Evolutionary conservation across 2,113 vertebrate species (phyloP).

Genomic region (Isurus oxyrinchus): DNA sequence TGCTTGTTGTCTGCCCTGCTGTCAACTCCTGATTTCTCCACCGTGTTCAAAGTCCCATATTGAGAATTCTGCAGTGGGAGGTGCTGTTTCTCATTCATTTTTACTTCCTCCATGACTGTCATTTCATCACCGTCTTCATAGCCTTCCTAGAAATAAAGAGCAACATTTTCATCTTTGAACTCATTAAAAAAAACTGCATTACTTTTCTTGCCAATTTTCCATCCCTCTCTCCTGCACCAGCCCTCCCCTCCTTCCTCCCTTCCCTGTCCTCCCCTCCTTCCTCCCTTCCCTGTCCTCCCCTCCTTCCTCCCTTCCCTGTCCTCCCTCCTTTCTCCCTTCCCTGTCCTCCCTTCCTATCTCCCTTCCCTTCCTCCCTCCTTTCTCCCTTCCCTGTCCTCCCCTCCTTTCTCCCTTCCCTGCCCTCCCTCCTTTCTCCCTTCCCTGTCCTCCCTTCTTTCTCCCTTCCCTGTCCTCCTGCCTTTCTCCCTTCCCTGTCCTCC

Average conservation of each 20-base stretch:
- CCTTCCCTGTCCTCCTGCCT: too few relatives aligned
- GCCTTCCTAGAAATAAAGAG: slow-evolving; percentile 42
- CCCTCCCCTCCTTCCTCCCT: background rate
- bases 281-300: background rate
- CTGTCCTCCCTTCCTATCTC: too few relatives aligned
- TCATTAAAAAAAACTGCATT: background rate
- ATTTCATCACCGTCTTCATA: slow-evolving; percentile 38
- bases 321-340: too few relatives aligned
- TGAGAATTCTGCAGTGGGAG: slow-evolving; percentile 41
- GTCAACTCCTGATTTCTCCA: background rate
- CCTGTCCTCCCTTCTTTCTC: too few relatives aligned
- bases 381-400: too few relatives aligned
- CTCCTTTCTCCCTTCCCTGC: too few relatives aligned
- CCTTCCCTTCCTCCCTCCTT: too few relatives aligned
- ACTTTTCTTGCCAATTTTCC: background rate
- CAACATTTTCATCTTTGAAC: background rate
- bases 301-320: too few relatives aligned
- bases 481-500: too few relatives aligned
- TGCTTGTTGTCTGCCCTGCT: background rate
- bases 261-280: background rate
- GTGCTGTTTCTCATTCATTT: slow-evolving; percentile 42
- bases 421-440: too few relatives aligned
- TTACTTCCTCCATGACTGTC: background rate
- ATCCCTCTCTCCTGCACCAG: too few relatives aligned
- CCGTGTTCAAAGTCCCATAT: slow-evolving; percentile 48